These are phyloP conservation scores for Ridgeia piscesae DNA, from an alignment of 1,140 invertebrate species.

Conservation along the genomic window DNA sequence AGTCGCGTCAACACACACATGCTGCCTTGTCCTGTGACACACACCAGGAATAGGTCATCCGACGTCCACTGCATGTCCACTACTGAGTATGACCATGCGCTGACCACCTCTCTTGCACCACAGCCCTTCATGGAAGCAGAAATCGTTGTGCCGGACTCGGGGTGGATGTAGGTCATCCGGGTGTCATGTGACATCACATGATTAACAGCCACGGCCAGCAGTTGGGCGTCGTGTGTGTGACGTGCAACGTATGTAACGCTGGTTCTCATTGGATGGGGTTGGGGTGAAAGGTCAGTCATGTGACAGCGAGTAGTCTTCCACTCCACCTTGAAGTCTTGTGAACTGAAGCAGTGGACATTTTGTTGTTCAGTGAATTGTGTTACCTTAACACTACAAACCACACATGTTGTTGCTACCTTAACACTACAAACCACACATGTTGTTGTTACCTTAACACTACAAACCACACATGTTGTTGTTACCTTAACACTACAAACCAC, in stretches of 20 bases:
- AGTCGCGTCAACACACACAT: constrained; percentile 50
- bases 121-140: constrained; percentile 8
- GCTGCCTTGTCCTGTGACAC: constrained; percentile 50
- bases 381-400: too few relatives aligned
- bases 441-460: too few relatives aligned
- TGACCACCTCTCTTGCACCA: background rate
- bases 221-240: constrained; percentile 47
- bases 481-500: too few relatives aligned
- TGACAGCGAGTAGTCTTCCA: constrained; percentile 26
- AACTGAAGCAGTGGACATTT: background rate
- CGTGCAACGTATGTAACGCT: constrained; percentile 41
- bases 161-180: constrained; percentile 32
- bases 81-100: constrained; percentile 51
- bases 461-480: too few relatives aligned
- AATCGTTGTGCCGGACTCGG: background rate
- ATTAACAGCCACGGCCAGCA: constrained; percentile 54
- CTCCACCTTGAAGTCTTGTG: constrained; percentile 13
- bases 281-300: constrained; percentile 3
- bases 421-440: too few relatives aligned
- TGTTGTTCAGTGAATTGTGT: background rate
- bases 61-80: constrained; percentile 51
- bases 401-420: too few relatives aligned
- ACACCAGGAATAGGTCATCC: constrained; percentile 53
- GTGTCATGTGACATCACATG: constrained; percentile 44
- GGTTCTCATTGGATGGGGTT: constrained; percentile 12